Conservation (phyloP, 2,888 invertebrate genomes). For the Agrotis clavis region DNA sequence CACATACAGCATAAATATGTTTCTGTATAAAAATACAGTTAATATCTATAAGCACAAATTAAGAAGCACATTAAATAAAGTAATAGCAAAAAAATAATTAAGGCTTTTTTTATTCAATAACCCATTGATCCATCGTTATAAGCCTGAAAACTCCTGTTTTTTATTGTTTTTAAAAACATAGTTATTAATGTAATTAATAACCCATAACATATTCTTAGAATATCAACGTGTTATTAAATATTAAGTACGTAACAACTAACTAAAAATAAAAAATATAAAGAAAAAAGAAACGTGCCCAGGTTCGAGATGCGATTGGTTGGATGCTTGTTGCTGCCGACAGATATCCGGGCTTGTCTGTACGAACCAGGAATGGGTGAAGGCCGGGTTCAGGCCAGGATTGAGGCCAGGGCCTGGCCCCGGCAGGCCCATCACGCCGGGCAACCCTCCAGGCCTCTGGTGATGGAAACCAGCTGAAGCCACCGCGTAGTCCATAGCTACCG, state of each 20-base stretch:
- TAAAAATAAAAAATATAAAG: conserved; percentile 88
- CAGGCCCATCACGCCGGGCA: conserved; percentile 91
- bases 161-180: no score
- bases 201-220: neutral
- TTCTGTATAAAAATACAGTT: conserved; percentile 11
- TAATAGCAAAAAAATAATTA: conserved; percentile 68
- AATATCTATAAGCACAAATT: conserved; percentile 70
- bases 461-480: conserved; percentile 90
- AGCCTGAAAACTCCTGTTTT: neutral
- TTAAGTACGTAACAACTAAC: conserved; percentile 71
- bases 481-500: conserved; percentile 97
- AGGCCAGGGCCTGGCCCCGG: conserved; percentile 88
- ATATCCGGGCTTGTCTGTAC: conserved; percentile 97
- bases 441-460: conserved; percentile 89
- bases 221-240: conserved; percentile 69
- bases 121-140: conserved; percentile 32
- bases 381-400: conserved; percentile 92
- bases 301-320: conserved; percentile 95
- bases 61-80: conserved; percentile 73
- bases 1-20: conserved; percentile 60
- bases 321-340: conserved; percentile 96
- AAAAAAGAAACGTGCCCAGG: conserved; percentile 96
- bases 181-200: neutral
- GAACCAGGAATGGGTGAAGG: conserved; percentile 98
- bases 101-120: conserved; percentile 60